phyloP scores from a whole-genome alignment of 2,888 invertebrate genomes.

The Mythimna impura region DNA sequence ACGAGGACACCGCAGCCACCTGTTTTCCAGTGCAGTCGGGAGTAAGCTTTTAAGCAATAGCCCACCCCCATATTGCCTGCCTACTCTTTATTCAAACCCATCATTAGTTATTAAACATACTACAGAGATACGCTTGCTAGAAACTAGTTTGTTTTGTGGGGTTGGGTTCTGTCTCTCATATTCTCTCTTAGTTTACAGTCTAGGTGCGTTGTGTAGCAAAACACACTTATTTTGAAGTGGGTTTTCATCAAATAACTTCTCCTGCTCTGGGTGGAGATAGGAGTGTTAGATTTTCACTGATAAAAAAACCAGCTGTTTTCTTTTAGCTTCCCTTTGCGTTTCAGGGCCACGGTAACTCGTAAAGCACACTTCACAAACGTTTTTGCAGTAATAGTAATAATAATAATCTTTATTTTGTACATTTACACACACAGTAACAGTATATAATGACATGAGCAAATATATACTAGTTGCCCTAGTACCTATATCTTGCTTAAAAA shows the following conservation, averaged over 20 bases:
- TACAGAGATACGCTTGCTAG: slow-evolving; percentile 28
- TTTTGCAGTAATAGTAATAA: neutral
- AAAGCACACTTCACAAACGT: no score
- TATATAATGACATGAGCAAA: no score
- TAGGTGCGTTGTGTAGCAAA: neutral
- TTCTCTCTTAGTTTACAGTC: neutral
- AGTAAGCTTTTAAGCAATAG: slow-evolving; percentile 62
- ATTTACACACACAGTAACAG: no score
- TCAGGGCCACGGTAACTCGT: no score
- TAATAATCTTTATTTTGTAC: no score
- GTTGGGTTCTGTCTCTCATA: slow-evolving; percentile 1
- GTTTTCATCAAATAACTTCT: no score
- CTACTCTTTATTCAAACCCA: slow-evolving; percentile 46
- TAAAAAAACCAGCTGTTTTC: no score
- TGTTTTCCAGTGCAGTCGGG: slow-evolving; percentile 64
- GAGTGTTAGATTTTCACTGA: no score
- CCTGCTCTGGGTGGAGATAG: no score
- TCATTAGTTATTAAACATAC: slow-evolving; percentile 47
- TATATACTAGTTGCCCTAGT: no score
- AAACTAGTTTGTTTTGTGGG: slow-evolving; percentile 41
- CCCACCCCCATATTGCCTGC: slow-evolving; percentile 40
- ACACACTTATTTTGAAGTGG: no score
- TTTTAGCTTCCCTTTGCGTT: no score
- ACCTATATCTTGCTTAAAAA: neutral
- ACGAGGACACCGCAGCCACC: slow-evolving; percentile 76